Evolutionary conservation across 2,113 vertebrate genomes (phyloP).

Genomic region (Gobiocypris rarus): DNA sequence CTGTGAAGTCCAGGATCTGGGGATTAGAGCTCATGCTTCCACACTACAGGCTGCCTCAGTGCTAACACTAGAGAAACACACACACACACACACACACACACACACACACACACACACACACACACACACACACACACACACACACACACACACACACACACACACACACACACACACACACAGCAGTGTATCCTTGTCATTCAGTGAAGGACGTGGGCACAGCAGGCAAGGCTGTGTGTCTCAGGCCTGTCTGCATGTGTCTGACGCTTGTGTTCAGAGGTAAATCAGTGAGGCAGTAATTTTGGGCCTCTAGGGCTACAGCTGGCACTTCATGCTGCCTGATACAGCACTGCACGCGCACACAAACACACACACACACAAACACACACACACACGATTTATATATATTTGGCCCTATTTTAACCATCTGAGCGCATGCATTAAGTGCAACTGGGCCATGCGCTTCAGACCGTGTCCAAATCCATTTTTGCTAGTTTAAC

Average conservation of each 20-base stretch:
- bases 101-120: background rate
- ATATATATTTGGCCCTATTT: no score
- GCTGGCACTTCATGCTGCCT: constrained; percentile 32
- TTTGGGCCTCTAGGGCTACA: constrained; percentile 38
- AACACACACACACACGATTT: background rate
- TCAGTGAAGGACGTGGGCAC: constrained; percentile 48
- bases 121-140: background rate
- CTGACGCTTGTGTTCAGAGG: constrained; percentile 40
- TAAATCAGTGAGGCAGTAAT: constrained; percentile 49
- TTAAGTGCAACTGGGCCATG: no score
- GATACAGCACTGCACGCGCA: constrained; percentile 11
- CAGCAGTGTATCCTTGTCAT: constrained; percentile 42
- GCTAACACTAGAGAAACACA: constrained; percentile 57
- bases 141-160: background rate
- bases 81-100: background rate
- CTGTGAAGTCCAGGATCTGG: constrained; percentile 46
- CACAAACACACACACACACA: constrained; percentile 28
- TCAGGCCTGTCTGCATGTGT: constrained; percentile 44
- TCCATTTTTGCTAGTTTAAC: no score
- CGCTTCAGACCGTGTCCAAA: no score
- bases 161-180: background rate
- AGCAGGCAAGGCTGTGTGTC: constrained; percentile 44
- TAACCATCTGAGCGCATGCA: no score
- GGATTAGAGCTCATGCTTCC: constrained; percentile 45
- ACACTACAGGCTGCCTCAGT: constrained; percentile 52